Evolutionary conservation across 2,888 invertebrate genomes (phyloP), one percentile per base, ranked within the genome.

Genomic region (Euclidia mi): DNA sequence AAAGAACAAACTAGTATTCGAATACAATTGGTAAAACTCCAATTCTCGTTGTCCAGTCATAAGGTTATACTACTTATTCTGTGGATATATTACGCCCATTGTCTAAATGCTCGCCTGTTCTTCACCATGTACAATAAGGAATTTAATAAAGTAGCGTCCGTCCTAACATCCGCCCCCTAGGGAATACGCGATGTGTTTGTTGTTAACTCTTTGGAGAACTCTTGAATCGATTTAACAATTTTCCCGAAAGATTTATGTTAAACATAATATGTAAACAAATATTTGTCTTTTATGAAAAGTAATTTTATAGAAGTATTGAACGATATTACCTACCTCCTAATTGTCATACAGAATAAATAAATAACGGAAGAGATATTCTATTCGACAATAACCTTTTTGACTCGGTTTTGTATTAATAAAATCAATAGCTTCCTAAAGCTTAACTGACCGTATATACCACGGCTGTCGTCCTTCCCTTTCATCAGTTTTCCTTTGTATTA

Each of bases 371-470:
- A n/a, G n/a, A 45, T 20, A 28, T 37, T 18, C 40, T 40, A 55
- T 40, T 49, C 11, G 42, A 50, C 45, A 59, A 70, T 56, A 59
- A 62, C 40, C 43, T 38, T 53, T 57, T 53, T 48, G 55, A 42
- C 51, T 49, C 29, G 12, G 43, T 40, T 57, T 45, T 46, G 62
- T 47, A 65, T 48, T 69, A 76, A 72, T 73, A 77, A 72, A 81
- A 79, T 76, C 82, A 71, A 83, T 82, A 77, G 65, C 57, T 74
- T 71, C 70, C 73, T 47, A 71, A 75, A 71, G 78, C 74, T 69
- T 80, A 84, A 82, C 82, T 84, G 80, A 78, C 81, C 84, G 76
- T 78, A n/a, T 59, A 62, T 66, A 64, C 71, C 68, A 62, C 64
- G 67, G 68, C 69, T 61, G 71, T 67, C 71, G 61, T 62, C 55